Percentiles rank a stretch among this genome's conserved stretches.
These are phyloP conservation scores for Megaceryle torquata DNA, from an alignment of 2,113 vertebrate genomes.

Conservation along the genomic window DNA sequence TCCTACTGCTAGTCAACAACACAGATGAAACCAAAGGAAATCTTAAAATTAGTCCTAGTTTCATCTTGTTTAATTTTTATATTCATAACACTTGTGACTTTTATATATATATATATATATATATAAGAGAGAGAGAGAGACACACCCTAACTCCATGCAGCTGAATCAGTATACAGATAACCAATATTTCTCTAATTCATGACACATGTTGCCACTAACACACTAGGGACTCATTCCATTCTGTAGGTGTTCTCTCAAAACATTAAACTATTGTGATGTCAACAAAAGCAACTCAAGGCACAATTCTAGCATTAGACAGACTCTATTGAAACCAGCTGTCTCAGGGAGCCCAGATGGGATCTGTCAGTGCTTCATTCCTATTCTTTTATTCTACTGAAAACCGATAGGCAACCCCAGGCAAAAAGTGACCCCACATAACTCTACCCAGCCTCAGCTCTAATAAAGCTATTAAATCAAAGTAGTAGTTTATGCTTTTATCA, in stretches of 20 bases:
- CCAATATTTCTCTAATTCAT: neutral
- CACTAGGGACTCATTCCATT: neutral
- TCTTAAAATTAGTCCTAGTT: neutral
- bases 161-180: neutral
- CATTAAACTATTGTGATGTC: conserved; percentile 40
- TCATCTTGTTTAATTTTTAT: neutral
- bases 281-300: conserved; percentile 53
- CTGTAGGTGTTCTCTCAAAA: conserved; percentile 49
- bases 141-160: neutral
- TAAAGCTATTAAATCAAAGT: conserved; percentile 44
- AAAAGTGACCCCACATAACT: conserved; percentile 46
- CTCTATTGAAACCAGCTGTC: conserved; percentile 58
- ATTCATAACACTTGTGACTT: neutral
- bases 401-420: conserved; percentile 47
- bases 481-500: conserved; percentile 38
- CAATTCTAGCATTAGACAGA: conserved; percentile 44
- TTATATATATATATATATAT: neutral
- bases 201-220: neutral
- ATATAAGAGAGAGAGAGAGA: neutral
- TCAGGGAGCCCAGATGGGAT: conserved; percentile 46
- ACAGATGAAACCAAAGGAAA: neutral
- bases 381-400: conserved; percentile 62
- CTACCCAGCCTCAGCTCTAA: conserved; percentile 22
- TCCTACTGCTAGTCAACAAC: neutral
- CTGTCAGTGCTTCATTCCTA: conserved; percentile 55